phyloP scores from a whole-genome alignment of 2,113 vertebrate genomes.

The Piaya cayana region DNA sequence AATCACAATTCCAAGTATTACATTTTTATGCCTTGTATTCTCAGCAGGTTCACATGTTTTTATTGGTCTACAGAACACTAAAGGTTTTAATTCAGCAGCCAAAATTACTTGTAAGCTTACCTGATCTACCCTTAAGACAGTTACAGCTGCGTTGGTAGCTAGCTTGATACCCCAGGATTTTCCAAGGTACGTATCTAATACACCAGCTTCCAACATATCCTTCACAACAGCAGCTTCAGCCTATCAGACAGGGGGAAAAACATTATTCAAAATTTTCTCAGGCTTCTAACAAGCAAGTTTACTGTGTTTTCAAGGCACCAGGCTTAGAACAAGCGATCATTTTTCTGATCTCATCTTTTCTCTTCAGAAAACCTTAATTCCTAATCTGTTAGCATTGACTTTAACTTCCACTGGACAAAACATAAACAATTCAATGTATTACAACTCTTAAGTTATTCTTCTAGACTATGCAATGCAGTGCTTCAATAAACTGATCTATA shows the following conservation, averaged over 20 bases:
- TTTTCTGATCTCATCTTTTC: background rate
- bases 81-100: background rate
- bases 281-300: background rate
- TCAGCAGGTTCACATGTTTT: background rate
- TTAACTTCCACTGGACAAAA: background rate
- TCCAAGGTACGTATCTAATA: slow-evolving; percentile 91
- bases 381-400: background rate
- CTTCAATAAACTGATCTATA: background rate
- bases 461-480: background rate
- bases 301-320: background rate
- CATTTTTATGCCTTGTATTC: background rate
- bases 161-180: slow-evolving; percentile 95
- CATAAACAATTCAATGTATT: background rate
- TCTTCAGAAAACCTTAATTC: background rate
- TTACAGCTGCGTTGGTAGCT: slow-evolving; percentile 93
- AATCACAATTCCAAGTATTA: background rate
- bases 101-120: slow-evolving; percentile 69
- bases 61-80: background rate
- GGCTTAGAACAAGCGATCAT: background rate
- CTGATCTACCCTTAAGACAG: slow-evolving; percentile 95
- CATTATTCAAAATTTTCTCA: background rate
- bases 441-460: background rate
- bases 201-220: slow-evolving; percentile 89
- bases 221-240: slow-evolving; percentile 88
- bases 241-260: slow-evolving; percentile 58